phyloP scores from a whole-genome alignment of 2,797 vertebrate species.

The Fringilla coelebs region DNA sequence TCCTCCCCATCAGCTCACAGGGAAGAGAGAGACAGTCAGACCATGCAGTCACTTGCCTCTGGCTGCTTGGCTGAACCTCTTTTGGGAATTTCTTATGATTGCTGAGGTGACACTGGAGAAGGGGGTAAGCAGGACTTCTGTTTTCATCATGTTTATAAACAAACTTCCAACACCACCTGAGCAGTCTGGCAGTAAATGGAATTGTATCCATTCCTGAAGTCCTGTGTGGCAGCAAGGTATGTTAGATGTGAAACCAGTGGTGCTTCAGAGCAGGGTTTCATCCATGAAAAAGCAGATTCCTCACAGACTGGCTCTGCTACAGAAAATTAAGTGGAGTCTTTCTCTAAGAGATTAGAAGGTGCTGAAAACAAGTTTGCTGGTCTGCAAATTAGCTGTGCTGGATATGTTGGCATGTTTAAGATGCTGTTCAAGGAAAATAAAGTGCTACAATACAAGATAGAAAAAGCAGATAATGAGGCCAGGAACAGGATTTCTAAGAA shows the following conservation, averaged over 20 bases:
- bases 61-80: neutral
- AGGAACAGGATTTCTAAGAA: constrained; percentile 38
- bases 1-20: neutral
- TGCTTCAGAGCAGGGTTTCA: neutral
- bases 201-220: neutral
- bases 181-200: neutral
- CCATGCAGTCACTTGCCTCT: neutral
- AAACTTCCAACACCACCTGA: neutral
- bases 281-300: neutral
- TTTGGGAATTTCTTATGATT: neutral
- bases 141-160: neutral
- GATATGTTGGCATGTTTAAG: constrained; percentile 56
- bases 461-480: constrained; percentile 40
- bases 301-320: constrained; percentile 7
- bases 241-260: neutral
- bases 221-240: neutral
- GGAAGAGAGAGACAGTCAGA: neutral
- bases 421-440: constrained; percentile 55
- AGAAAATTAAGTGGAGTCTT: constrained; percentile 3
- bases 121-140: neutral
- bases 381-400: constrained; percentile 57
- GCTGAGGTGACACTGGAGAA: neutral
- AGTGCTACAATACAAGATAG: constrained; percentile 53
- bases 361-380: constrained; percentile 57
- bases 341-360: constrained; percentile 56